phyloP scores from a whole-genome alignment of 1,140 invertebrate genomes.

The Homalodisca vitripennis region DNA sequence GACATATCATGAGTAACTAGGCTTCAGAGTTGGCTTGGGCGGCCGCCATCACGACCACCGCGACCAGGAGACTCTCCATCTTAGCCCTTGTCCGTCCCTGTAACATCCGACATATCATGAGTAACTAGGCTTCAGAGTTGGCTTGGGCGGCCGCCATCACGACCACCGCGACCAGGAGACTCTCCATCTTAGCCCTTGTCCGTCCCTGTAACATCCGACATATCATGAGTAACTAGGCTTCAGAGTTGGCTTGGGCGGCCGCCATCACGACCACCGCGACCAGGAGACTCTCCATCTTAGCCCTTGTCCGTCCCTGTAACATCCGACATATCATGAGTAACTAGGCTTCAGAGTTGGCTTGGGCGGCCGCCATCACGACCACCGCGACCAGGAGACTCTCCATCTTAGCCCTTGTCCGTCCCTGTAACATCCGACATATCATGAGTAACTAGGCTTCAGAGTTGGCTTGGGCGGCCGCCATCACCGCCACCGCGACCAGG shows the following conservation, averaged over 20 bases:
- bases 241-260: constrained; percentile 69
- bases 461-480: background rate
- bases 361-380: constrained; percentile 39
- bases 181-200: constrained; percentile 18
- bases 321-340: constrained; percentile 54
- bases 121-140: constrained; percentile 89
- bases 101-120: constrained; percentile 45
- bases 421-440: background rate
- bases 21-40: constrained; percentile 80
- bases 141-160: constrained; percentile 50
- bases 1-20: constrained; percentile 64
- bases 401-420: constrained; percentile 22
- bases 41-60: constrained; percentile 32
- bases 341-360: constrained; percentile 88
- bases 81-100: constrained; percentile 21
- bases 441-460: background rate
- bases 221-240: constrained; percentile 76
- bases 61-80: background rate
- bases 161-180: constrained; percentile 5
- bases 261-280: constrained; percentile 13
- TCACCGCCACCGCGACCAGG: background rate
- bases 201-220: constrained; percentile 8
- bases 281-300: constrained; percentile 6
- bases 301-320: constrained; percentile 22
- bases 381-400: constrained; percentile 8